Evolutionary conservation across 2,113 vertebrate genomes (phyloP).

Genomic region (Pogona vitticeps): DNA sequence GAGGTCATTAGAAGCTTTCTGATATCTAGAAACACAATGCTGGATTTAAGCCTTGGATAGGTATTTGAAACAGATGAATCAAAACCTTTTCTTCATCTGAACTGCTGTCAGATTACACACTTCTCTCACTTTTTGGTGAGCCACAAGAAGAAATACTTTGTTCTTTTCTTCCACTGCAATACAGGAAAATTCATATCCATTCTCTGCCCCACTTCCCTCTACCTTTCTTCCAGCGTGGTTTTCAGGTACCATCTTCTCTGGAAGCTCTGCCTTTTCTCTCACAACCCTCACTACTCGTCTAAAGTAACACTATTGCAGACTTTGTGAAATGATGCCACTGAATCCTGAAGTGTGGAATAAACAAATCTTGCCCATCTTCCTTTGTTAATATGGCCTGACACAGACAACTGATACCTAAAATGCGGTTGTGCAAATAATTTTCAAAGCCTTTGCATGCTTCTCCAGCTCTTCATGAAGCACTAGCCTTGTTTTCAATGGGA

Average conservation of each 20-base stretch:
- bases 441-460: neutral
- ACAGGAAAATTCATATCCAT: too few relatives aligned
- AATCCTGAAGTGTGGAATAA: neutral
- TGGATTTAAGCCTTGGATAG: neutral
- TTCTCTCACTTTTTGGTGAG: too few relatives aligned
- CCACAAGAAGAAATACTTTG: too few relatives aligned
- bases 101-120: too few relatives aligned
- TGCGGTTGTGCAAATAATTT: neutral
- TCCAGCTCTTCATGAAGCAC: neutral
- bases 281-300: neutral
- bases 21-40: neutral
- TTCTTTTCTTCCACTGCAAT: too few relatives aligned
- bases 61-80: too few relatives aligned
- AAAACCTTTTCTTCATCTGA: too few relatives aligned
- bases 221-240: neutral
- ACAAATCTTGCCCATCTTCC: neutral
- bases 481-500: neutral
- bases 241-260: neutral
- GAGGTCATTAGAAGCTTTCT: neutral
- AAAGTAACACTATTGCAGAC: neutral
- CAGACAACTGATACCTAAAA: neutral
- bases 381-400: neutral
- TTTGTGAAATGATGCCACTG: neutral
- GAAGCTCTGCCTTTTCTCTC: neutral
- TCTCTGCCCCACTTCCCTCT: neutral